These are phyloP conservation scores for Meandrina meandrites DNA, from an alignment of 92 coral and sea anemone genomes.

Conservation along the genomic window DNA sequence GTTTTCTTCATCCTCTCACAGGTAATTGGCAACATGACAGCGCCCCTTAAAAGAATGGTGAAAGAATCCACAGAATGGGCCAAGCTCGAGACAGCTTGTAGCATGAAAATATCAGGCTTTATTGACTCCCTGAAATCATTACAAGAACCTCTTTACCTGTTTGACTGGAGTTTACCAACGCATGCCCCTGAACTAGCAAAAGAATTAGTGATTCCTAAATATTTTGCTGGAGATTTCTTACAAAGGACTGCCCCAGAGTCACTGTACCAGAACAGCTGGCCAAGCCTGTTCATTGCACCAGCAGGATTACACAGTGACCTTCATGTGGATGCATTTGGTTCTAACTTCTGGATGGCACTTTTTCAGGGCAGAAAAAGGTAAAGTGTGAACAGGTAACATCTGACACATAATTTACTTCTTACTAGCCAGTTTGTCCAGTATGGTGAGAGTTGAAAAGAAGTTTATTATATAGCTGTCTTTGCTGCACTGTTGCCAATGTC, in stretches of 20 bases:
- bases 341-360: slow-evolving; percentile 77
- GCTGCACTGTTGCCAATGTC: too few relatives aligned
- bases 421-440: too few relatives aligned
- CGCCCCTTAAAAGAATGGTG: slow-evolving; percentile 50
- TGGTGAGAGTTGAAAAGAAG: too few relatives aligned
- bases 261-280: slow-evolving; percentile 64
- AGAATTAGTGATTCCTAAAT: slow-evolving; percentile 63
- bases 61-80: slow-evolving; percentile 71
- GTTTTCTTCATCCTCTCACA: not conserved
- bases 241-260: slow-evolving; percentile 61
- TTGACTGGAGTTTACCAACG: slow-evolving; percentile 73
- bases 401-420: too few relatives aligned
- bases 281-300: slow-evolving; percentile 68
- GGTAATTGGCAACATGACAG: slow-evolving; percentile 62
- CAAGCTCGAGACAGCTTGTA: slow-evolving; percentile 54
- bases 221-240: slow-evolving; percentile 72
- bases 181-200: slow-evolving; percentile 63
- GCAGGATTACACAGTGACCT: slow-evolving; percentile 51
- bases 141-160: slow-evolving; percentile 49
- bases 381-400: not conserved
- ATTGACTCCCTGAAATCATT: slow-evolving; percentile 52
- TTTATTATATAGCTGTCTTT: too few relatives aligned
- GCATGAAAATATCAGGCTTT: slow-evolving; percentile 46
- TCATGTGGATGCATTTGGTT: slow-evolving; percentile 70
- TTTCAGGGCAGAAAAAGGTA: slow-evolving; percentile 74